A percentile compares a stretch with the other conserved stretches of the same genome.
Conservation (phyloP, 2,113 vertebrate species). For the Nicator chloris region DNA sequence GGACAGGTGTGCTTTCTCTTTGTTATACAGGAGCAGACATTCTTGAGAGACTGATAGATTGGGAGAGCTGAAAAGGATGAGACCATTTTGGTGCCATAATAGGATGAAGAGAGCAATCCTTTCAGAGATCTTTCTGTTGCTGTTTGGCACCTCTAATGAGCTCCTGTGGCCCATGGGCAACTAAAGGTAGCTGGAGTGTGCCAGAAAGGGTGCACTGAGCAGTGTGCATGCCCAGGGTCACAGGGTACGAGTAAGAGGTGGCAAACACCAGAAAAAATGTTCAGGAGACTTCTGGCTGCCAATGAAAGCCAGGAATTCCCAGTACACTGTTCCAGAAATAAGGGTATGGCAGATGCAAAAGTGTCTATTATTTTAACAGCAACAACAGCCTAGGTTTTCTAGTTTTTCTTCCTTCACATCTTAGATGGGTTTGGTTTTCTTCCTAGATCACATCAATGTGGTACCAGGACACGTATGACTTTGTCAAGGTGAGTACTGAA, state of each 20-base stretch:
- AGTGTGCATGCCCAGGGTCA: neutral
- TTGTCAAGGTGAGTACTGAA: neutral
- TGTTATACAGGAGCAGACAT: neutral
- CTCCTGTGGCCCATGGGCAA: neutral
- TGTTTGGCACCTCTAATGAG: neutral
- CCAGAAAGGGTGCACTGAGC: neutral
- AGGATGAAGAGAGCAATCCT: neutral
- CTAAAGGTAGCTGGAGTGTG: neutral
- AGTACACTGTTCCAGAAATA: neutral
- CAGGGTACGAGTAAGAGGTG: neutral
- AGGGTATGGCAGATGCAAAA: neutral
- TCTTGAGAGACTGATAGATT: neutral
- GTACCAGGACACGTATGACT: neutral
- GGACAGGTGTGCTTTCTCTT: neutral
- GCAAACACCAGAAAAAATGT: neutral
- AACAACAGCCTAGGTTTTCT: neutral
- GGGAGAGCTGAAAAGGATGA: neutral
- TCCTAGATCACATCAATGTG: neutral
- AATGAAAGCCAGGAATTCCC: neutral
- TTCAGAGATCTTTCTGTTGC: neutral
- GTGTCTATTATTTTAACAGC: neutral
- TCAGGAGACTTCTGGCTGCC: neutral
- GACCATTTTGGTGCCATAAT: neutral
- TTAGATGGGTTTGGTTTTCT: neutral
- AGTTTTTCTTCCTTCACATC: neutral